These are phyloP conservation scores for Alouatta palliata DNA, from an alignment of 2,113 vertebrate genomes.

Conservation along the genomic window DNA sequence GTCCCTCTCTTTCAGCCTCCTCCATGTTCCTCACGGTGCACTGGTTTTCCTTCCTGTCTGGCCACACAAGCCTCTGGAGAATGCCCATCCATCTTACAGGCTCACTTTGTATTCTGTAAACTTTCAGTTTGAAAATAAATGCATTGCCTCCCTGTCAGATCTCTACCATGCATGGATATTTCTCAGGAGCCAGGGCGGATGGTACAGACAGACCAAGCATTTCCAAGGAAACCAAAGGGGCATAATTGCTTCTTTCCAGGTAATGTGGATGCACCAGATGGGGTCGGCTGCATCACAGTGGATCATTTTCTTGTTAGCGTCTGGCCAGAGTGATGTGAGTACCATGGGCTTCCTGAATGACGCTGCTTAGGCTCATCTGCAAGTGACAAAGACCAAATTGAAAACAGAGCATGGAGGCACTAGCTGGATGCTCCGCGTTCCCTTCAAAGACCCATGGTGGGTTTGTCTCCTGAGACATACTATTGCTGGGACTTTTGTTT, in stretches of 20 bases:
- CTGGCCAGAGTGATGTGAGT: not conserved
- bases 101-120: slow-evolving; percentile 46
- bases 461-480: not conserved
- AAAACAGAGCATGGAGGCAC: not conserved
- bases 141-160: not conserved
- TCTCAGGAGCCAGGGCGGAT: not conserved
- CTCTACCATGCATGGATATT: not conserved
- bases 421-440: not conserved
- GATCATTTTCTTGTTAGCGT: not conserved
- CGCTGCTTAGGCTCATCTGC: no score
- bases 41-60: not conserved
- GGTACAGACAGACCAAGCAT: not conserved
- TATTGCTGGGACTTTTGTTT: not conserved
- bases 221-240: not conserved
- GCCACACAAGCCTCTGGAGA: slow-evolving; percentile 35
- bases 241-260: not conserved
- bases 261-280: rapidly evolving
- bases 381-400: not conserved
- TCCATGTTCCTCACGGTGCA: not conserved
- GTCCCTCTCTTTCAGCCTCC: slow-evolving; percentile 32
- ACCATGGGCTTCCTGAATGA: not conserved
- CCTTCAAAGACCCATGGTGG: not conserved
- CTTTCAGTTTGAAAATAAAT: slow-evolving; percentile 46
- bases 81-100: slow-evolving; percentile 58
- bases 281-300: rapidly evolving